A percentile compares a stretch with the other conserved stretches of the same genome.
Conservation (phyloP, 2,797 vertebrate genomes). For the Psittacula echo region DNA sequence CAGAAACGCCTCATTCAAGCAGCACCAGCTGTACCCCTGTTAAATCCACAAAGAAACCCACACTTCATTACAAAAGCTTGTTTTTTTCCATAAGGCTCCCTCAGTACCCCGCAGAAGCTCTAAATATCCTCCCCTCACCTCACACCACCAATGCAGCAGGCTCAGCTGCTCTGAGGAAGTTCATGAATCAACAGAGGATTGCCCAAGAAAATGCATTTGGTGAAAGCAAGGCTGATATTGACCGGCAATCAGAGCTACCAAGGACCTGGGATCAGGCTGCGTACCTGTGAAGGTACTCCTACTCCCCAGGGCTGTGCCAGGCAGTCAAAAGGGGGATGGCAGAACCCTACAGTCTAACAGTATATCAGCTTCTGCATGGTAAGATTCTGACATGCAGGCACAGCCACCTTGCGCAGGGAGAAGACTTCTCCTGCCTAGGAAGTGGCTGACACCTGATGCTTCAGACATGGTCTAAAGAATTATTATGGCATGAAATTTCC, state of each 20-base stretch:
- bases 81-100: background rate
- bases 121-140: background rate
- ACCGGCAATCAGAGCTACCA: rapidly evolving
- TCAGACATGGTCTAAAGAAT: background rate
- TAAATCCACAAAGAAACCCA: constrained; percentile 8
- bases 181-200: background rate
- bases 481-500: background rate
- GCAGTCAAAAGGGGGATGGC: background rate
- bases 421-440: background rate
- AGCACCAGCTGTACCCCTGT: background rate
- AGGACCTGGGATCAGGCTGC: background rate
- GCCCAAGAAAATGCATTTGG: background rate
- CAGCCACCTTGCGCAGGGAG: background rate
- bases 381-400: background rate
- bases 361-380: background rate
- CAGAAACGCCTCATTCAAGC: background rate
- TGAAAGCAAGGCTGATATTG: background rate
- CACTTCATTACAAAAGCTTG: background rate
- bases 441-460: background rate
- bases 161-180: background rate
- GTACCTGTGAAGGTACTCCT: background rate
- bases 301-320: rapidly evolving
- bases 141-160: background rate
- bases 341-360: background rate
- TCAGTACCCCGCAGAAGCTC: background rate